These are phyloP conservation scores for Cepphus grylle DNA, from an alignment of 2,113 vertebrate genomes.

Conservation along the genomic window DNA sequence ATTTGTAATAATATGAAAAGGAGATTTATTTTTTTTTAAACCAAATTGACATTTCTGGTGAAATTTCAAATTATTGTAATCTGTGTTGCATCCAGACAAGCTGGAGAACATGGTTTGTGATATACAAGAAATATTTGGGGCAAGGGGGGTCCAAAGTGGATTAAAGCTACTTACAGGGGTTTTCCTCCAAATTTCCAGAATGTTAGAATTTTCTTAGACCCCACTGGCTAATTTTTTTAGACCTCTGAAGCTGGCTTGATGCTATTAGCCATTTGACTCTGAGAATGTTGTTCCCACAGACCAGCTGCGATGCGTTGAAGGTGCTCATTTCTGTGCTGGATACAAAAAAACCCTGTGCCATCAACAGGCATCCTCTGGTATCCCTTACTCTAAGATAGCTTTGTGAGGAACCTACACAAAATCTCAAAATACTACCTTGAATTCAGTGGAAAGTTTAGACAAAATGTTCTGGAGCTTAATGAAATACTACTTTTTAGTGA, in stretches of 20 bases:
- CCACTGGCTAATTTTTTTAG: not conserved
- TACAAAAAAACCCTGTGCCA: fast-evolving
- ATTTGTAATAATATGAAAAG: not conserved
- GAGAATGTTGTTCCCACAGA: not conserved
- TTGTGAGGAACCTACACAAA: not conserved
- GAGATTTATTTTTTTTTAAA: not conserved
- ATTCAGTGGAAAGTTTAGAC: not conserved
- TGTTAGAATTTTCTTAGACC: not conserved
- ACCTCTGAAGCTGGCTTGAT: not conserved
- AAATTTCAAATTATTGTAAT: not conserved
- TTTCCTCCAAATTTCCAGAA: not conserved
- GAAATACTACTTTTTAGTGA: not conserved
- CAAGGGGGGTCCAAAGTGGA: fast-evolving
- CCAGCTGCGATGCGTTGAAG: not conserved
- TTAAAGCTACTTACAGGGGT: not conserved
- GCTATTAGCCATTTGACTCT: not conserved
- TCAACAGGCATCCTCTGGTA: fast-evolving
- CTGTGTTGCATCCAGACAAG: not conserved
- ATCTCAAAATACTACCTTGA: not conserved
- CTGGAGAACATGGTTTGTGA: not conserved
- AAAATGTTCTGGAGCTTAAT: not conserved
- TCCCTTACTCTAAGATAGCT: not conserved
- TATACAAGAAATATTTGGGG: not conserved
- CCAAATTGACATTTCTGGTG: not conserved
- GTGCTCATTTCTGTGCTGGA: not conserved